phyloP scores from a whole-genome alignment of 2,797 vertebrate species.

The Enoplosus armatus region DNA sequence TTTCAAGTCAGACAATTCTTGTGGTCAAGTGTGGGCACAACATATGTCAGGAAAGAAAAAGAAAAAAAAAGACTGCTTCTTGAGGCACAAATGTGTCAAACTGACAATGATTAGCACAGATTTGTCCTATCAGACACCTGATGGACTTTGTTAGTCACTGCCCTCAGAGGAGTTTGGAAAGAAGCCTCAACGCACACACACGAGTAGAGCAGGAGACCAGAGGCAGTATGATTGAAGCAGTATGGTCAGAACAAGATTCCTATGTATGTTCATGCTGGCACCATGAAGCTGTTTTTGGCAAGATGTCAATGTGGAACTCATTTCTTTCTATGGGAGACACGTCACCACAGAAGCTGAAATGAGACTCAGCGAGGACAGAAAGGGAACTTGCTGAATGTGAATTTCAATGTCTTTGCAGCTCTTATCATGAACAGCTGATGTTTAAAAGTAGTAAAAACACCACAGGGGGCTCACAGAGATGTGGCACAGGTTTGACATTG shows the following conservation, averaged over 20 bases:
- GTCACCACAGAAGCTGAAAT: background rate
- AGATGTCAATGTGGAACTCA: background rate
- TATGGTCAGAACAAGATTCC: background rate
- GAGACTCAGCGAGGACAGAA: background rate
- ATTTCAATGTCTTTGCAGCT: background rate
- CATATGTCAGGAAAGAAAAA: background rate
- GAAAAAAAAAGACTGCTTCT: conserved; percentile 4
- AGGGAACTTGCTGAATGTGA: background rate
- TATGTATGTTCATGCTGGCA: background rate
- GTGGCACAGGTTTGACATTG: background rate
- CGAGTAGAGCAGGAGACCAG: background rate
- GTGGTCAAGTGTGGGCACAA: background rate
- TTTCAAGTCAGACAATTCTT: conserved; percentile 13
- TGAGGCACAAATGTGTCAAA: conserved; percentile 37
- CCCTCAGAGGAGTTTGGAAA: background rate
- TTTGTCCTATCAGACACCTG: background rate
- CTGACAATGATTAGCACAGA: conserved; percentile 8
- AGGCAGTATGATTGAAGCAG: background rate
- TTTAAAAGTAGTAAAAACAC: background rate
- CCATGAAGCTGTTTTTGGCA: background rate
- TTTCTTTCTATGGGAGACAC: background rate
- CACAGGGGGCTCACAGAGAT: background rate
- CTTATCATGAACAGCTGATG: background rate
- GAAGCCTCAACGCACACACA: background rate
- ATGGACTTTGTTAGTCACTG: conserved; percentile 19